Percentiles rank a stretch among this genome's conserved stretches.
phyloP scores from a whole-genome alignment of 2,888 invertebrate genomes.

The Thysanoteuthis rhombus region DNA sequence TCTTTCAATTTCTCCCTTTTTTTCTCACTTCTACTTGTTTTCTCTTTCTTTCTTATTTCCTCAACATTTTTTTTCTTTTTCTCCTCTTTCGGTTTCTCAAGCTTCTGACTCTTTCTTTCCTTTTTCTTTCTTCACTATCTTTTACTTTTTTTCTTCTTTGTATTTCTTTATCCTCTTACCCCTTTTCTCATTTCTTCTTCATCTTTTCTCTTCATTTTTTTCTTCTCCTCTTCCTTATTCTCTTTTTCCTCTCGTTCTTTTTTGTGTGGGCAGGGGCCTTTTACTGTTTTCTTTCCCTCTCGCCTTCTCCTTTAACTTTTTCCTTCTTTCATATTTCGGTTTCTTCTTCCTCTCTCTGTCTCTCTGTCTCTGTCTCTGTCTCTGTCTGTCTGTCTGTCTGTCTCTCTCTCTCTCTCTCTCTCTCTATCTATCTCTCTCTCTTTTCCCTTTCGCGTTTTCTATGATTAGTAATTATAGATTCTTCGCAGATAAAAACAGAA shows the following conservation, averaged over 20 bases:
- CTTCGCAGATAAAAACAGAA: too few relatives aligned
- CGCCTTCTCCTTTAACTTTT: background rate
- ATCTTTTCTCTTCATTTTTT: too few relatives aligned
- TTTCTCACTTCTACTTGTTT: background rate
- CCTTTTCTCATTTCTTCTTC: too few relatives aligned
- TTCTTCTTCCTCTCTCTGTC: too few relatives aligned
- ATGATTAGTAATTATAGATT: too few relatives aligned
- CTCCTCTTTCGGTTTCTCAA: background rate
- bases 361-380: too few relatives aligned
- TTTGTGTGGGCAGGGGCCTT: too few relatives aligned
- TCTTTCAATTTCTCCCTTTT: background rate
- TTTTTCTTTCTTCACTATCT: background rate
- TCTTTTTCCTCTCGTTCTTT: background rate
- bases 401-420: too few relatives aligned
- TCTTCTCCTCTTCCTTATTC: background rate
- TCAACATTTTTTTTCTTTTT: background rate
- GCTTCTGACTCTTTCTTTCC: rapidly evolving
- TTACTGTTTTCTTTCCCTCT: background rate
- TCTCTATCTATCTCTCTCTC: background rate
- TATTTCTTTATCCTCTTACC: background rate
- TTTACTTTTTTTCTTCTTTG: background rate
- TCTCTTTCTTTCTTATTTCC: background rate
- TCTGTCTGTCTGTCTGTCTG: too few relatives aligned
- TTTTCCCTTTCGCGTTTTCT: too few relatives aligned
- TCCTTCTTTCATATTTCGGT: too few relatives aligned